Percentiles rank a stretch among this genome's conserved stretches.
Conservation (phyloP, 2,888 invertebrate genomes). For the Agrilus mali region DNA sequence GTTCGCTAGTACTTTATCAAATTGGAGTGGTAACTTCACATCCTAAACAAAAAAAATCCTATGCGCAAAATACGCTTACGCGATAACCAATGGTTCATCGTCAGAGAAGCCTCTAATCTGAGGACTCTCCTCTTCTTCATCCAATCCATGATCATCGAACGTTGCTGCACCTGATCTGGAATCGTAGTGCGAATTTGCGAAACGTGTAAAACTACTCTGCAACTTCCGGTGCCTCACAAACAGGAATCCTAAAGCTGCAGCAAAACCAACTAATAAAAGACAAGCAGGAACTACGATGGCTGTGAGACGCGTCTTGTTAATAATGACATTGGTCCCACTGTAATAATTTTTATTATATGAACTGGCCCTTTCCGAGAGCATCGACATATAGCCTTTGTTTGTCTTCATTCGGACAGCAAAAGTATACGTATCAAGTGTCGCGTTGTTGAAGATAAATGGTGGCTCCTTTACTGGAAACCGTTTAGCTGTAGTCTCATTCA, state of each 20-base stretch:
- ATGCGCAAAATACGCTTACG: slow-evolving; percentile 37
- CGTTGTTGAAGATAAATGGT: slow-evolving; percentile 41
- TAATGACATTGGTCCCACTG: slow-evolving; percentile 5
- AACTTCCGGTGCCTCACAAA: slow-evolving; percentile 56
- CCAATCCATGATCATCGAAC: slow-evolving; percentile 57
- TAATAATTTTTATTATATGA: slow-evolving; percentile 13
- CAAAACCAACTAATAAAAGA: slow-evolving; percentile 41
- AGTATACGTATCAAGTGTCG: slow-evolving; percentile 42
- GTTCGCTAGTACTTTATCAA: slow-evolving; percentile 3
- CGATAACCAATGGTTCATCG: slow-evolving; percentile 87
- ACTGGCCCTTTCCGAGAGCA: slow-evolving; percentile 45
- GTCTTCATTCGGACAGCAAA: slow-evolving; percentile 53
- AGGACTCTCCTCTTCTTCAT: slow-evolving; percentile 69
- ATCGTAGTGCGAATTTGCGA: slow-evolving; percentile 77
- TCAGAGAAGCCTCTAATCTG: slow-evolving; percentile 86
- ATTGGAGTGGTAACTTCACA: slow-evolving; percentile 6
- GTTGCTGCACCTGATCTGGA: slow-evolving; percentile 77
- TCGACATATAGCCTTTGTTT: slow-evolving; percentile 47
- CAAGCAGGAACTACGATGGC: slow-evolving; percentile 38
- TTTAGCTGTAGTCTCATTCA: slow-evolving; percentile 39
- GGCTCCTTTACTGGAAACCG: slow-evolving; percentile 39
- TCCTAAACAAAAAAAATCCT: slow-evolving; percentile 1
- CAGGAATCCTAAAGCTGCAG: slow-evolving; percentile 47
- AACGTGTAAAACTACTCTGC: slow-evolving; percentile 65
- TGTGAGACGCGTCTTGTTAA: slow-evolving; percentile 17